phyloP scores from a whole-genome alignment of 2,113 vertebrate genomes.

The Chaetops frenatus region DNA sequence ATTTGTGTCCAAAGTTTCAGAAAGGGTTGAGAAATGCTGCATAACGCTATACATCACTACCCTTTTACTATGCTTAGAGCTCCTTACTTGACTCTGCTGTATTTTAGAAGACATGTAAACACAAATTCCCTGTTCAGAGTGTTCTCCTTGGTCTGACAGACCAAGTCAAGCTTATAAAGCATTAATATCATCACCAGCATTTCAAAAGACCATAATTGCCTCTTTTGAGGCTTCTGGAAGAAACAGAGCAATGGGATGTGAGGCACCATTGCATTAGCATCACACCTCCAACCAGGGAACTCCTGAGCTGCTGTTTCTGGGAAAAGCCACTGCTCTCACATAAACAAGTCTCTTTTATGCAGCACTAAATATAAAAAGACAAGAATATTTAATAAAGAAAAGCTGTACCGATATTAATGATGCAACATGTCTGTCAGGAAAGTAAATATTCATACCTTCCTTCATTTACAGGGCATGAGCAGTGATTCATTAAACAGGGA shows the following conservation, averaged over 20 bases:
- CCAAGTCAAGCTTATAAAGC: not conserved
- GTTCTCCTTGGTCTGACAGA: not conserved
- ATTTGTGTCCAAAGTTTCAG: not conserved
- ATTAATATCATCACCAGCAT: not conserved
- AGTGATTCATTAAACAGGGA: not conserved
- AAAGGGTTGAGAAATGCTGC: not conserved
- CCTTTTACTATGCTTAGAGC: not conserved
- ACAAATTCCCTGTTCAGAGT: not conserved
- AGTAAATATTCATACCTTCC: slow-evolving; percentile 13
- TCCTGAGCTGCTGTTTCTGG: not conserved
- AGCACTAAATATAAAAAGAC: not conserved
- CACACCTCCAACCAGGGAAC: not conserved
- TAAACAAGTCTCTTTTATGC: not conserved
- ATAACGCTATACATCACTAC: not conserved
- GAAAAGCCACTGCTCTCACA: not conserved
- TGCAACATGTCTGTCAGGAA: not conserved
- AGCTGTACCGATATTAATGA: not conserved
- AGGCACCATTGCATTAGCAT: not conserved
- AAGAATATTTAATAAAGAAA: not conserved
- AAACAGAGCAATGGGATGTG: not conserved
- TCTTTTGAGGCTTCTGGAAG: not conserved
- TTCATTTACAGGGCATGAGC: not conserved
- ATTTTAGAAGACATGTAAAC: not conserved
- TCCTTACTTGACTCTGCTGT: not conserved
- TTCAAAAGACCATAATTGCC: not conserved